Conservation (phyloP, 2,797 vertebrate species). For the Thripadectes ignobilis region DNA sequence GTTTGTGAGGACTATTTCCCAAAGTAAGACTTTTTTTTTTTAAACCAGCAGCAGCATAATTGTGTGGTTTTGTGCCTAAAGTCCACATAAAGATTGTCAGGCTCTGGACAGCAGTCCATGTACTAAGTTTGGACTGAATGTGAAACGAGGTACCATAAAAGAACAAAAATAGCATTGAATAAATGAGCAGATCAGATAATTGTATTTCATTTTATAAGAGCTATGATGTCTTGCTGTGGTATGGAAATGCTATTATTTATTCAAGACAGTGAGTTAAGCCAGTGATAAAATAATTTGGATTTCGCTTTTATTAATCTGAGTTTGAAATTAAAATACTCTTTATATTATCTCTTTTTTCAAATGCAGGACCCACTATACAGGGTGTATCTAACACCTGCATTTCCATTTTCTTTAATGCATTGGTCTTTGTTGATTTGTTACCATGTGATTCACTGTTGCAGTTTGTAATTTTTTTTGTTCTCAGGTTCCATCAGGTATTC, state of each 20-base stretch:
- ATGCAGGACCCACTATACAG: constrained; percentile 23
- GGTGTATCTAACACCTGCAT: constrained; percentile 58
- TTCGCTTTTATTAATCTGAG: constrained; percentile 35
- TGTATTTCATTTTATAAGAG: not conserved
- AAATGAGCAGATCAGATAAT: not conserved
- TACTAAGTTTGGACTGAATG: not conserved
- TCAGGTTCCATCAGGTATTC: not conserved
- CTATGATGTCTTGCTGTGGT: not conserved
- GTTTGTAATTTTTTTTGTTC: not conserved
- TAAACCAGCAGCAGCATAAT: not conserved
- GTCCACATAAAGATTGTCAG: not conserved
- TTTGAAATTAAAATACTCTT: constrained; percentile 19
- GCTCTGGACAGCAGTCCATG: not conserved
- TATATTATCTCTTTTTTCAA: constrained; percentile 11
- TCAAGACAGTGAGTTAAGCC: not conserved
- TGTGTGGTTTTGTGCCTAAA: not conserved
- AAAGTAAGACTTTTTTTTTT: not conserved
- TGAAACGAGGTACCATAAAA: not conserved
- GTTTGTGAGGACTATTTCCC: not conserved
- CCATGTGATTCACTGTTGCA: constrained; percentile 26
- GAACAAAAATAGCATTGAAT: not conserved
- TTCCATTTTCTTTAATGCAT: constrained; percentile 50
- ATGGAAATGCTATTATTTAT: not conserved
- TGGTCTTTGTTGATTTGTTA: constrained; percentile 37
- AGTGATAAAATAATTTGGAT: not conserved